These are phyloP conservation scores for Brenthis hecate DNA, from an alignment of 2,888 invertebrate genomes.

Conservation along the genomic window DNA sequence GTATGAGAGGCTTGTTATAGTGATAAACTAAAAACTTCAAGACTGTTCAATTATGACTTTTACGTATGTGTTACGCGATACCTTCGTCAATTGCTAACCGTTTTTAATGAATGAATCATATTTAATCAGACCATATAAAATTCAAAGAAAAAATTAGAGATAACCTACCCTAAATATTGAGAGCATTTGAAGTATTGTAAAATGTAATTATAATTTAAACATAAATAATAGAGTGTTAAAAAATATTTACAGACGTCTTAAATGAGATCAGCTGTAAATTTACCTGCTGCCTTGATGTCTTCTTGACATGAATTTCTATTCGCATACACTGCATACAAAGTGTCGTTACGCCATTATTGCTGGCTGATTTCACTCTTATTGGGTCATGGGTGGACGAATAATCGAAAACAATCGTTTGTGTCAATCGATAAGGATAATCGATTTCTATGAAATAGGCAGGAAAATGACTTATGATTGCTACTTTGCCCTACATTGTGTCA, in stretches of 20 bases:
- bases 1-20: too few relatives aligned
- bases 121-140: too few relatives aligned
- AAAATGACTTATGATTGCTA: slow-evolving; percentile 9
- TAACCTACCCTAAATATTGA: too few relatives aligned
- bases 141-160: too few relatives aligned
- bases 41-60: too few relatives aligned
- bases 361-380: slow-evolving; percentile 76
- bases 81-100: too few relatives aligned
- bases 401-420: slow-evolving; percentile 45
- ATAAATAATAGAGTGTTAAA: slow-evolving; percentile 23
- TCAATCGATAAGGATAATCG: slow-evolving; percentile 39
- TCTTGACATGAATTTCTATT: slow-evolving; percentile 82
- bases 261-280: slow-evolving; percentile 64
- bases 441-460: slow-evolving; percentile 16
- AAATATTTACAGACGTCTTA: slow-evolving; percentile 52
- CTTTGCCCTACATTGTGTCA: slow-evolving; percentile 2
- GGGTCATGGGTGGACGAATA: slow-evolving; percentile 73
- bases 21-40: too few relatives aligned
- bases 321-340: slow-evolving; percentile 75
- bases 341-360: slow-evolving; percentile 66
- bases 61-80: too few relatives aligned
- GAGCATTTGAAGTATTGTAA: neutral
- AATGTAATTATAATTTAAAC: neutral
- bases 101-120: too few relatives aligned
- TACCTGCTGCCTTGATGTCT: slow-evolving; percentile 67